Base-by-base conservation (phyloP, 2,797 vertebrate genomes). In the Sebastolobus altivelis region DNA sequence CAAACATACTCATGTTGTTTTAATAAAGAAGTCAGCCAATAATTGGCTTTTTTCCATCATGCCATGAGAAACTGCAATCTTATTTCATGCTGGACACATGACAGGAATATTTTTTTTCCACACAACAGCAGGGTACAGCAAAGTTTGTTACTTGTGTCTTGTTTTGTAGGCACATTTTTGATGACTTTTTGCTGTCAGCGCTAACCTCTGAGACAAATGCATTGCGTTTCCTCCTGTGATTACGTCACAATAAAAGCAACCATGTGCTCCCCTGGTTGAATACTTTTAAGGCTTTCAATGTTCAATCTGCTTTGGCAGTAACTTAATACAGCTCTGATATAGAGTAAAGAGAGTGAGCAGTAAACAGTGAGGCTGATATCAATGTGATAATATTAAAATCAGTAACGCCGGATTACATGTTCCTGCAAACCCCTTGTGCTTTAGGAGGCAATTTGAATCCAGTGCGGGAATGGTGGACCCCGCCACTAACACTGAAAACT, bases 1-100 rank as follows among this genome's bases (percentile, higher is more conserved):
- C 40, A 80, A 77, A 77, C 49, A 67, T 46, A 40, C 40, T 46
- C 60, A 43, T 62, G 14, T 16, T 67, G 56, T 40, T 82, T 58
- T 71, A 22, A 67, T 60, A 76, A 80, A 70, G 29, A 68, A 40
- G 33, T 65, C 38, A 9, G 35, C 12, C 27, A 40, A 16, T 63
- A 10, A 58, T 37, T 68, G 11, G 4, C 8, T 8, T 54, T 55
- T 61, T 60, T 70, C 43, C 33, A 20, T 65, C 4, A 5, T 65
- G 14, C 14, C 22, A 31, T 14, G 38, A 62, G 10, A 27, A 18
- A 65, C 38, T 43, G 62, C 4, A 27, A 65, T 43, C 22, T 9
- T 18, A 65, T 27, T 27, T 65, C 4, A 65, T 27, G 38, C 62
- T 43, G 22, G n/a, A n/a, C 37, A 40, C n/a, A 65, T 27, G 62